A percentile compares a stretch with the other conserved stretches of the same genome.
These are phyloP conservation scores for Diplolepis rosae DNA, from an alignment of 2,888 invertebrate species.

Conservation along the genomic window DNA sequence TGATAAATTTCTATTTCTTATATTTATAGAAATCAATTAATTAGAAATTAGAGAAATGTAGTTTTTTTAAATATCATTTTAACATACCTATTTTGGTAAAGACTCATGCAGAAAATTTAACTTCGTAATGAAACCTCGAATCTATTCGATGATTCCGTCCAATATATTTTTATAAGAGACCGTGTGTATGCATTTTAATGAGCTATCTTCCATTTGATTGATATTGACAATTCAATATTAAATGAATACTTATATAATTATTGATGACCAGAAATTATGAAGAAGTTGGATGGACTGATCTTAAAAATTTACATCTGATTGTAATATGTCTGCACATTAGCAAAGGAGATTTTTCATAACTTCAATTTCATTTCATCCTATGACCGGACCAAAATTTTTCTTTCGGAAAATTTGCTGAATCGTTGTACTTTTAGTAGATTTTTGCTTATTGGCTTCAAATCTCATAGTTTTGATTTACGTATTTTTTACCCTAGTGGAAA, in stretches of 20 bases:
- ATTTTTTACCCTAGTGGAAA: slow-evolving; percentile 14
- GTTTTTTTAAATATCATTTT: background rate
- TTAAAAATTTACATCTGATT: slow-evolving; percentile 4
- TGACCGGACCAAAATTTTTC: slow-evolving; percentile 15
- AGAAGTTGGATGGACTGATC: background rate
- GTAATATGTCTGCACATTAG: slow-evolving; percentile 5
- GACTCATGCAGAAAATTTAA: slow-evolving; percentile 12
- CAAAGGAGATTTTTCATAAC: slow-evolving; percentile 2
- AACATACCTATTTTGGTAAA: slow-evolving; percentile 12
- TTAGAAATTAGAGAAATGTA: background rate
- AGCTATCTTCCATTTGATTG: slow-evolving; percentile 20
- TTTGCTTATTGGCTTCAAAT: slow-evolving; percentile 5
- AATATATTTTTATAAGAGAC: slow-evolving; percentile 65
- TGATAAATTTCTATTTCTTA: too few species aligned
- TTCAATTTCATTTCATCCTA: slow-evolving; percentile 16
- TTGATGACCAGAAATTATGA: background rate
- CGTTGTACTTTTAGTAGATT: background rate
- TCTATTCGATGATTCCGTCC: slow-evolving; percentile 62
- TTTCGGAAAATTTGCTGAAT: background rate
- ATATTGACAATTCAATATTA: slow-evolving; percentile 3
- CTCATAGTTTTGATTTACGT: slow-evolving; percentile 1
- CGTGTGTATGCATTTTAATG: slow-evolving; percentile 30
- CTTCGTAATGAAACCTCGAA: slow-evolving; percentile 15
- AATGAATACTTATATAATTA: slow-evolving; percentile 5
- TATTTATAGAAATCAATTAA: too few species aligned